Conservation (phyloP, 2,888 invertebrate genomes). For the Lochmaea crataegi region DNA sequence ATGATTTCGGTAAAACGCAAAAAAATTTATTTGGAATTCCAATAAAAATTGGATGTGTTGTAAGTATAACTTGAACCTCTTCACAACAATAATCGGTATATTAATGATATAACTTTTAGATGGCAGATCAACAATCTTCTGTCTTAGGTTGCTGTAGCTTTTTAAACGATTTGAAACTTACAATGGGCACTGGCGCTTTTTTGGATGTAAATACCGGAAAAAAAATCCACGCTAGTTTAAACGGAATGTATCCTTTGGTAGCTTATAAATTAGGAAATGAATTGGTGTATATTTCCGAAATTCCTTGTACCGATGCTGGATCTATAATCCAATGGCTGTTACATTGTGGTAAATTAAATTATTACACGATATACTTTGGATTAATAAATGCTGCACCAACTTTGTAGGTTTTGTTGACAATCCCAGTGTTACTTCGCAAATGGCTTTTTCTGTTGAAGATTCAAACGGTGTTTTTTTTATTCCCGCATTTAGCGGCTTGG, state of each 20-base stretch:
- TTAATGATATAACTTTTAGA: constrained; percentile 63
- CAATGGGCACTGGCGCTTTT: constrained; percentile 93
- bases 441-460: constrained; percentile 77
- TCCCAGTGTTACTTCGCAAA: constrained; percentile 73
- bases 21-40: constrained; percentile 77
- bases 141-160: constrained; percentile 90
- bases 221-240: constrained; percentile 81
- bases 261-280: constrained; percentile 81
- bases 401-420: constrained; percentile 74
- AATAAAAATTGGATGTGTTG: constrained; percentile 83
- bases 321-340: constrained; percentile 88
- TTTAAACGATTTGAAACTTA: constrained; percentile 84
- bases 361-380: no score
- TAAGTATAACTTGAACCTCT: constrained; percentile 64
- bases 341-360: constrained; percentile 69
- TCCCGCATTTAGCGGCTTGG: constrained; percentile 90
- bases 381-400: background rate
- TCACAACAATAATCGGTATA: no score
- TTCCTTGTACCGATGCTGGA: constrained; percentile 89
- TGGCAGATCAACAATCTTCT: constrained; percentile 91
- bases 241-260: constrained; percentile 91
- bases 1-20: constrained; percentile 77
- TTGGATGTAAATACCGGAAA: constrained; percentile 84
- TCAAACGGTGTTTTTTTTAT: constrained; percentile 87
- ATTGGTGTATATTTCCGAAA: constrained; percentile 84